Evolutionary conservation across 2,113 vertebrate genomes (phyloP), one percentile per base, ranked within the genome.

Genomic region (Hystrix cristata): DNA sequence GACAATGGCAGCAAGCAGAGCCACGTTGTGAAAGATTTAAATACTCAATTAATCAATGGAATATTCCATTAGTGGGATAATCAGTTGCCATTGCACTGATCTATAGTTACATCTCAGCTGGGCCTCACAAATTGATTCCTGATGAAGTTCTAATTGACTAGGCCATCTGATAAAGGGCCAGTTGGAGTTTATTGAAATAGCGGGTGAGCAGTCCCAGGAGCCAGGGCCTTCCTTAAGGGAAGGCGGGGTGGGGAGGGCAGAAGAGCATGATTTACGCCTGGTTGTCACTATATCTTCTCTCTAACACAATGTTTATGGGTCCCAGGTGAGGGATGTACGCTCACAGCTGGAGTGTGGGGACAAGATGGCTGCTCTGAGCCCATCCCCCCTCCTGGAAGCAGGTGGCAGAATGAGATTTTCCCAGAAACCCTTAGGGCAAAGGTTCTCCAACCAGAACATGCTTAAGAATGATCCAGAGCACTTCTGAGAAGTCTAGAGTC

Each of bases 101-200:
- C 98, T 99, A 99, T 99, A 98, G 98, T 98, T 99, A 99, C 98
- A 98, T 98, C 98, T 99, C 98, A 99, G 98, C 98, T 98, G 98
- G 98, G 98, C 97, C 98, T 98, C 23, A 85, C 98, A 99, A 98
- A 99, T 99, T 99, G 98, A 99, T 99, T 99, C 98, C 98, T 98
- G 98, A 99, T 99, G 99, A 99, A 99, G 98, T 98, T 98, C 98
- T 99, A 99, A 99, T 99, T 98, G 98, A 99, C 98, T 98, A 98
- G 97, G 81, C 97, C 95, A 87, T 98, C 98, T 98, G 98, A 98
- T 98, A 95, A 98, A 98, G 97, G 98, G 95, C 98, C 92, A 76
- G 96, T 91, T 95, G 97, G 96, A 99, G 97, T 97, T 89, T 91
- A 97, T 91, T 90, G 97, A 98, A 98, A 97, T 92, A 59, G 95